These are phyloP conservation scores for Diorhabda carinulata DNA, from an alignment of 1,140 invertebrate species.

Conservation along the genomic window DNA sequence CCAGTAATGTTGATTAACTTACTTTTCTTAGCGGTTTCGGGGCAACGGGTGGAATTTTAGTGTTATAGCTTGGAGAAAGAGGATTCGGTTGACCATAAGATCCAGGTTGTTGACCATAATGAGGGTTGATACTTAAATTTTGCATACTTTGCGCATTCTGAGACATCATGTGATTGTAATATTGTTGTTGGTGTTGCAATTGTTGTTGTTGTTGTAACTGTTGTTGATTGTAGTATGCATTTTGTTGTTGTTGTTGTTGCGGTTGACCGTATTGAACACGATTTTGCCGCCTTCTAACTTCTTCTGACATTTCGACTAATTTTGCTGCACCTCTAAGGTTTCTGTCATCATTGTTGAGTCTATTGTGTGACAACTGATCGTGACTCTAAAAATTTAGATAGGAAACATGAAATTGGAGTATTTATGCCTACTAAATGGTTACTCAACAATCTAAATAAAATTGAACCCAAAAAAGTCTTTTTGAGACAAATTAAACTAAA, in stretches of 20 bases:
- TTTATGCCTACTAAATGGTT: no score
- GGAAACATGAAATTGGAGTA: no score
- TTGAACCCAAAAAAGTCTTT: no score
- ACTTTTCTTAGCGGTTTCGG: conserved; percentile 14
- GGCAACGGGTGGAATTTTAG: conserved; percentile 11
- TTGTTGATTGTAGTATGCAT: conserved; percentile 25
- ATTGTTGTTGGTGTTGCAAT: conserved; percentile 37
- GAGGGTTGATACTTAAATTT: conserved; percentile 38
- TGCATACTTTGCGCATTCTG: conserved; percentile 45
- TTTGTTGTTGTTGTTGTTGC: conserved; percentile 11
- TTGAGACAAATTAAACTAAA: no score
- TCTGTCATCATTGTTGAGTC: conserved; percentile 33
- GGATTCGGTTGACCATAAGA: conserved; percentile 41
- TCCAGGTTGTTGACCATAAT: conserved; percentile 22
- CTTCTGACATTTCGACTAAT: conserved; percentile 78
- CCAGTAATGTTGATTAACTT: conserved; percentile 43
- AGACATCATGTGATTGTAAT: conserved; percentile 36
- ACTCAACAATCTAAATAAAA: no score
- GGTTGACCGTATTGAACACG: conserved; percentile 42
- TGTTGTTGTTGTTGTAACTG: conserved; percentile 20
- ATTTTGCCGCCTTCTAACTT: conserved; percentile 68
- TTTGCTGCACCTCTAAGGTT: conserved; percentile 65
- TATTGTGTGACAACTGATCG: conserved; percentile 27
- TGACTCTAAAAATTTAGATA: conserved; percentile 10
- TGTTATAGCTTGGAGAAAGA: conserved; percentile 33